A percentile compares a stretch with the other conserved stretches of the same genome.
These are phyloP conservation scores for Tonatia bakeri DNA, from an alignment of 2,113 vertebrate species.

Conservation along the genomic window DNA sequence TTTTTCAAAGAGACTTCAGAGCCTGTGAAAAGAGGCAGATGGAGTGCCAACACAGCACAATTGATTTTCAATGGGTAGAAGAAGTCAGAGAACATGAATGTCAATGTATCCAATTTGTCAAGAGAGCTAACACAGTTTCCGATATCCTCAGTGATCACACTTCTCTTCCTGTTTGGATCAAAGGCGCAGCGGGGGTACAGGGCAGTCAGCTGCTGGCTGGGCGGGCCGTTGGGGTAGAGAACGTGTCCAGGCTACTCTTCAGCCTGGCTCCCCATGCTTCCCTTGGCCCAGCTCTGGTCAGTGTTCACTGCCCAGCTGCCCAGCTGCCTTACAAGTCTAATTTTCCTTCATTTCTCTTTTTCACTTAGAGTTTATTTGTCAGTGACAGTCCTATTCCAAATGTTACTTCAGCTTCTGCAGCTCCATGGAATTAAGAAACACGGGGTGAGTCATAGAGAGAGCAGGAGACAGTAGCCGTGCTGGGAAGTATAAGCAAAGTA, in stretches of 20 bases:
- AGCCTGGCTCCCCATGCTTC: not conserved
- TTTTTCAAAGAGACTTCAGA: not conserved
- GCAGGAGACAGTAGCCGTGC: not conserved
- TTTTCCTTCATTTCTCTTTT: not conserved
- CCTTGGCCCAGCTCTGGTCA: not conserved
- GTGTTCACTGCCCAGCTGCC: not conserved
- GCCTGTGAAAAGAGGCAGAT: not conserved
- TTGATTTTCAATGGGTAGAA: not conserved
- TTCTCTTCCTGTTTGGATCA: not conserved
- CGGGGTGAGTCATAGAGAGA: not conserved
- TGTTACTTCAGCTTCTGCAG: not conserved
- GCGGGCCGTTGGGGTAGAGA: accelerated
- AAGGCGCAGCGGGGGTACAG: not conserved
- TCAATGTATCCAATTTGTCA: not conserved
- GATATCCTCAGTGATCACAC: not conserved
- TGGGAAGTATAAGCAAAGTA: not conserved
- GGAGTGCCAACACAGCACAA: not conserved
- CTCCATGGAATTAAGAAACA: not conserved
- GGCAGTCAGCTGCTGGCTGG: not conserved
- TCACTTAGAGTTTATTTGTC: not conserved
- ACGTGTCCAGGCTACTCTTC: accelerated
- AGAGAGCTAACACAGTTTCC: not conserved
- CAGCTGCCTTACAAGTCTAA: not conserved
- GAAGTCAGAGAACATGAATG: not conserved
- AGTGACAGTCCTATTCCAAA: not conserved